Percentiles rank a stretch among this genome's conserved stretches.
phyloP scores from a whole-genome alignment of 2,888 invertebrate genomes.

The Catocala sponsa region DNA sequence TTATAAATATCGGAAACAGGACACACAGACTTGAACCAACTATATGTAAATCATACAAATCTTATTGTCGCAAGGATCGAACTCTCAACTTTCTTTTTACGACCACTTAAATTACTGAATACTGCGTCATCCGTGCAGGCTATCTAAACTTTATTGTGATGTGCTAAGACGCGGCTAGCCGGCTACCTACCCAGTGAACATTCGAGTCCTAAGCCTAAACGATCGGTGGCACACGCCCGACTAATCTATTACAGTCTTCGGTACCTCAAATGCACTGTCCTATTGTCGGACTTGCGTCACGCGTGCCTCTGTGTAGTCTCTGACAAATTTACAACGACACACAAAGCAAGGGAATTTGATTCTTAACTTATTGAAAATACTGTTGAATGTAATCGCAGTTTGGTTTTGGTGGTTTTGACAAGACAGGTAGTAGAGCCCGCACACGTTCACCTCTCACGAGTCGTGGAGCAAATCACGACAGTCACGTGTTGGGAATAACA shows the following conservation, averaged over 20 bases:
- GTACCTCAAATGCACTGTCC: constrained; percentile 34
- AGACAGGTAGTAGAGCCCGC: constrained; percentile 53
- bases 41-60: too few species aligned
- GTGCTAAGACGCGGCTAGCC: too few species aligned
- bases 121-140: too few species aligned
- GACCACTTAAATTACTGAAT: too few species aligned
- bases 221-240: constrained; percentile 18
- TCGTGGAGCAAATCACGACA: constrained; percentile 56
- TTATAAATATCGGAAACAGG: too few species aligned
- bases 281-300: constrained; percentile 37
- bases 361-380: constrained; percentile 8
- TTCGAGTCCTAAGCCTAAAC: background rate
- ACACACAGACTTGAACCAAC: too few species aligned
- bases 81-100: too few species aligned
- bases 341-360: constrained; percentile 2
- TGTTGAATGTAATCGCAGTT: constrained; percentile 1
- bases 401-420: constrained; percentile 40
- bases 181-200: too few species aligned
- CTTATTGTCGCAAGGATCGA: too few species aligned
- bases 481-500: constrained; percentile 56
- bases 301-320: constrained; percentile 27
- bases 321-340: constrained; percentile 8
- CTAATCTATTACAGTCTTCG: constrained; percentile 37
- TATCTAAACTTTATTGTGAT: too few species aligned
- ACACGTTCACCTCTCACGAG: constrained; percentile 57